These are phyloP conservation scores for Clanis bilineata DNA, from an alignment of 2,888 invertebrate species.

Conservation along the genomic window DNA sequence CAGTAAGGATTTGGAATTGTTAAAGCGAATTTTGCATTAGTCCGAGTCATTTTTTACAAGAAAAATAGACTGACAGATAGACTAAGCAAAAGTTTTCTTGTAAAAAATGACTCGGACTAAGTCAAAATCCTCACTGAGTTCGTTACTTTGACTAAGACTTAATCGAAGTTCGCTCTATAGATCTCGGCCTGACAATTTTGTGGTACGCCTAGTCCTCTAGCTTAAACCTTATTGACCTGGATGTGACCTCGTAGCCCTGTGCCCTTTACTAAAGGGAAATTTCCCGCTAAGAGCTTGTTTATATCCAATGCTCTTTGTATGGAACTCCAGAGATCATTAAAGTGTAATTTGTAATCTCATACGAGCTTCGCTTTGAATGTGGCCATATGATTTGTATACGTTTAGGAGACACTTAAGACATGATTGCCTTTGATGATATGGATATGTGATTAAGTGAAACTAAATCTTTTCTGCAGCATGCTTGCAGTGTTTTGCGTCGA, in stretches of 20 bases:
- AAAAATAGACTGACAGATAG: too few species aligned
- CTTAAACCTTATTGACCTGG: conserved; percentile 4
- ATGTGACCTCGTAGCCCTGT: not conserved
- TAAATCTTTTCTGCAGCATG: too few species aligned
- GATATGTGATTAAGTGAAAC: not conserved
- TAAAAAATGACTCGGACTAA: too few species aligned
- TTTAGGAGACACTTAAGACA: not conserved
- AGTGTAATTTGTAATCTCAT: conserved; percentile 5
- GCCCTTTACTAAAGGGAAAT: conserved; percentile 1
- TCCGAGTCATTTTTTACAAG: too few species aligned
- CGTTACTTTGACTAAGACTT: too few species aligned
- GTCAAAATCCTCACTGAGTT: too few species aligned
- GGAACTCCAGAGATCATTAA: conserved; percentile 4
- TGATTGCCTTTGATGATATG: not conserved
- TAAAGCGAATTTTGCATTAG: too few species aligned
- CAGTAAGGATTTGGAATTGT: too few species aligned
- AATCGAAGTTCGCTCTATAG: too few species aligned
- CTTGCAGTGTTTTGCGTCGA: too few species aligned
- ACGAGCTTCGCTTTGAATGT: not conserved
- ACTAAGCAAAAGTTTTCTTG: too few species aligned
- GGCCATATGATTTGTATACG: not conserved
- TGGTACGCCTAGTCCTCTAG: not conserved
- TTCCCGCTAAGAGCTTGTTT: conserved; percentile 8
- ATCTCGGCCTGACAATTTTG: not conserved
- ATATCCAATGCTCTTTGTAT: conserved; percentile 8